These are phyloP conservation scores for Macropis europaea DNA, from an alignment of 2,888 invertebrate species.

Conservation along the genomic window DNA sequence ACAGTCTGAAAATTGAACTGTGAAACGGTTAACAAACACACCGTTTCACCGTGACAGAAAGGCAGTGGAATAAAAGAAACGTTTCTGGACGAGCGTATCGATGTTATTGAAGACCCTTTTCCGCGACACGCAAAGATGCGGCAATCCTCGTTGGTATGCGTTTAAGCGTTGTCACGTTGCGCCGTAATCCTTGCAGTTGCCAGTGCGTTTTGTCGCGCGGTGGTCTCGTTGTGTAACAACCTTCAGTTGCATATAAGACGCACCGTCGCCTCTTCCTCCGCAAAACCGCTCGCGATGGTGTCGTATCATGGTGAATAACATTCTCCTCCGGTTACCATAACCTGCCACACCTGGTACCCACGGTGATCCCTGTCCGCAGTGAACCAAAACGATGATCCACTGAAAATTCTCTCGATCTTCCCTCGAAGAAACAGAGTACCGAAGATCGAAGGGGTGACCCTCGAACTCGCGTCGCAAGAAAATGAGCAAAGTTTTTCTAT, in stretches of 20 bases:
- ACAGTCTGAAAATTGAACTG: too few species aligned
- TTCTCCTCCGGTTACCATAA: constrained; percentile 34
- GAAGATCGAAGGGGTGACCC: too few species aligned
- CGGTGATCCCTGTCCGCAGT: background rate
- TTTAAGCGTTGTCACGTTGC: background rate
- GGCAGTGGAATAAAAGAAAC: too few species aligned
- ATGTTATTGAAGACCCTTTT: background rate
- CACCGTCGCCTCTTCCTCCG: constrained; percentile 35
- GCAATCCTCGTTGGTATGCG: constrained; percentile 29
- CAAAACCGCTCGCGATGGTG: constrained; percentile 44
- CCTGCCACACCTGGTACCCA: background rate
- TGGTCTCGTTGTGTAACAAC: constrained; percentile 42
- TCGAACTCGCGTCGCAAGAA: background rate
- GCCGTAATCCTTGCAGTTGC: constrained; percentile 15
- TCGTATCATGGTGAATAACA: constrained; percentile 26
- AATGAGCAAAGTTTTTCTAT: background rate
- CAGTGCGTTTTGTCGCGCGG: constrained; percentile 6
- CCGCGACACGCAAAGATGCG: background rate
- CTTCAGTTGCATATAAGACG: constrained; percentile 35
- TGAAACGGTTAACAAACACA: too few species aligned
- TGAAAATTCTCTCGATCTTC: too few species aligned
- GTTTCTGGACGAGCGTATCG: background rate
- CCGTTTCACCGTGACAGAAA: too few species aligned
- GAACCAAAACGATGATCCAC: background rate
- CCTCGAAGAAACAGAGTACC: too few species aligned